Conservation (phyloP, 2,113 vertebrate species). For the Oriolus oriolus region DNA sequence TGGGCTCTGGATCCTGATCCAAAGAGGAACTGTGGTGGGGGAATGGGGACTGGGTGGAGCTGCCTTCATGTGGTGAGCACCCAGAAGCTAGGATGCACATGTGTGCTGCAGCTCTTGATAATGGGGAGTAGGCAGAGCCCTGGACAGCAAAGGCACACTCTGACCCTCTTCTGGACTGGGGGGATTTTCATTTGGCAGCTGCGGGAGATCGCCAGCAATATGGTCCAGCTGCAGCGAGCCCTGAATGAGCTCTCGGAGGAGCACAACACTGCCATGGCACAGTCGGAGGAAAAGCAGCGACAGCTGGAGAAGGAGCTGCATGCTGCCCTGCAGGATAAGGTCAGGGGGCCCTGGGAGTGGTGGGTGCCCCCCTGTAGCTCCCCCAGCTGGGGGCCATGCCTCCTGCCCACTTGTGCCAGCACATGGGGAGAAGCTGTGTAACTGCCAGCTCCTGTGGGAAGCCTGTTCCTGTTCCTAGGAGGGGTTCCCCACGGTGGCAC, state of each 20-base stretch:
- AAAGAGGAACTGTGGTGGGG: fast-evolving
- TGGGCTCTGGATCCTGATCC: not conserved
- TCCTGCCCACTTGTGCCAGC: not conserved
- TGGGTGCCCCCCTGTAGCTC: not conserved
- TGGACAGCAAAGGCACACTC: fast-evolving
- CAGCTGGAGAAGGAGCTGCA: conserved; percentile 76
- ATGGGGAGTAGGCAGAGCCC: not conserved
- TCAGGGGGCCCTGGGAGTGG: not conserved
- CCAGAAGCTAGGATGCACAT: not conserved
- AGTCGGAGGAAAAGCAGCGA: conserved; percentile 64
- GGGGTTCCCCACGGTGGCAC: not conserved
- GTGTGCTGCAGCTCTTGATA: not conserved
- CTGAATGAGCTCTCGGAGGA: conserved; percentile 76
- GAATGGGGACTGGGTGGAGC: not conserved
- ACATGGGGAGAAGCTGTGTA: not conserved
- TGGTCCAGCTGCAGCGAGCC: conserved; percentile 76
- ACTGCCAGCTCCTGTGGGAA: not conserved
- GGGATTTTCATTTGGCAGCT: conserved; percentile 62
- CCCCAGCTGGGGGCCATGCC: not conserved
- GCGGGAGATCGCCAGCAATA: conserved; percentile 74
- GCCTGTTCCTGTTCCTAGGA: not conserved
- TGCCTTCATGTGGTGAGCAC: not conserved
- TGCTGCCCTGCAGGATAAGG: conserved; percentile 79
- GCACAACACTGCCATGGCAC: conserved; percentile 67
- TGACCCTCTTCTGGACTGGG: not conserved